Base-by-base conservation (phyloP, 2,113 vertebrate species). In the Cyprinodon variegatus region DNA sequence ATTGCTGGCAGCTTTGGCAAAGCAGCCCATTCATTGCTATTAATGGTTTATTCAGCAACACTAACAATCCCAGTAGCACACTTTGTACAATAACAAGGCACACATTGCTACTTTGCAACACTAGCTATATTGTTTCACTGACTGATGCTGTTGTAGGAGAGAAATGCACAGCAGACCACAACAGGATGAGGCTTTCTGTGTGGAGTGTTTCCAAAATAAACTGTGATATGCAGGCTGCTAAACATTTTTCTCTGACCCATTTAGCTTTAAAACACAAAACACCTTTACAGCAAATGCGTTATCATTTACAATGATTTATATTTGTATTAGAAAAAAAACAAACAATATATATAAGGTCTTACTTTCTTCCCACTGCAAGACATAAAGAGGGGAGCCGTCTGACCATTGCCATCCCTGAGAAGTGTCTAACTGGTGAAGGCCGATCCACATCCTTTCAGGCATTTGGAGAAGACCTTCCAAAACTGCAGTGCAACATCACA, bases 361-460 rank as follows among this genome's bases (percentile, higher is more conserved):
- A 98, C 97, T 96, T 94, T 90, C 62, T 84, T 95, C 92, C 97
- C 97, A 98, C 83, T 90, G 96, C 71, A 97, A 74, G 84, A 96
- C 90, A 61, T 88, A 91, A 65, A 98, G 85, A 11, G 97, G 95
- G 6, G 92, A 96, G 74, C 96, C 95, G 61, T 98, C 96, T 8
- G 97, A 97, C 98, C 98, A 99, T 90, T 98, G 97, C 97, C 97
- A 99, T 20, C 98, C 97, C 73, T 95, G 95, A 83, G 95, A 90
- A 70, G 88, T 68, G 4, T 97, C 97, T 69, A 98, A 87, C 39
- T 97, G 96, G 90, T 98, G 97, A 82, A 99, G 93, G 57, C 97
- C 97, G 72, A 97, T 97, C 98, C 98, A 99, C 89, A 98, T 94
- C 78, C 86, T 84, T 72, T 91, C 91, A 0, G 97, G 93, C 50